Percentiles rank a stretch among this genome's conserved stretches.
Evolutionary conservation across 2,113 vertebrate genomes (phyloP).

Genomic region (Bos javanicus): DNA sequence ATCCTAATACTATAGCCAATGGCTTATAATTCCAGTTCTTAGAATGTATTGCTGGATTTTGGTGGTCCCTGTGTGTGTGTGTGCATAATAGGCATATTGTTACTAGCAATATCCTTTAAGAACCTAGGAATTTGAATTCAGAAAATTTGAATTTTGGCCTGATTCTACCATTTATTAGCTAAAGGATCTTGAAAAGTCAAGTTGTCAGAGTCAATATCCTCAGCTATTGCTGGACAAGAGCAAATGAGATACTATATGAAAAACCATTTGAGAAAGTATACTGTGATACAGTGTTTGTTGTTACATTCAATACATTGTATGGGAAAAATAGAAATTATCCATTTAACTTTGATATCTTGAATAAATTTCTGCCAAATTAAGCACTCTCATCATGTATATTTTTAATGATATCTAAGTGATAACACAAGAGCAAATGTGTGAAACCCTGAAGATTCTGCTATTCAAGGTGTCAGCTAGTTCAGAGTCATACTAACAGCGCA

Average conservation of each 20-base stretch:
- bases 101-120: neutral
- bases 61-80: neutral
- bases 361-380: constrained; percentile 25
- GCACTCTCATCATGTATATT: neutral
- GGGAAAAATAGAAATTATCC: neutral
- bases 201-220: neutral
- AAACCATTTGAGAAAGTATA: neutral
- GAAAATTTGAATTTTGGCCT: neutral
- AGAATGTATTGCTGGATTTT: neutral
- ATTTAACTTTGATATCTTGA: constrained; percentile 10
- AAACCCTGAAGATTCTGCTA: constrained; percentile 29
- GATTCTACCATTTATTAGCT: neutral
- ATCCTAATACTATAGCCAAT: neutral
- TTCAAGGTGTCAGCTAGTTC: constrained; percentile 16
- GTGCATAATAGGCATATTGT: neutral
- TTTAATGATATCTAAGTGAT: neutral
- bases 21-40: neutral
- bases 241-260: neutral
- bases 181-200: neutral
- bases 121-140: neutral
- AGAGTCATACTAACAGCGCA: neutral
- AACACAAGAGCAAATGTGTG: neutral
- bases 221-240: neutral
- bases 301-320: neutral
- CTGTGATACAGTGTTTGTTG: neutral